Conservation (phyloP, 2,888 invertebrate genomes). For the Spodoptera exigua region DNA sequence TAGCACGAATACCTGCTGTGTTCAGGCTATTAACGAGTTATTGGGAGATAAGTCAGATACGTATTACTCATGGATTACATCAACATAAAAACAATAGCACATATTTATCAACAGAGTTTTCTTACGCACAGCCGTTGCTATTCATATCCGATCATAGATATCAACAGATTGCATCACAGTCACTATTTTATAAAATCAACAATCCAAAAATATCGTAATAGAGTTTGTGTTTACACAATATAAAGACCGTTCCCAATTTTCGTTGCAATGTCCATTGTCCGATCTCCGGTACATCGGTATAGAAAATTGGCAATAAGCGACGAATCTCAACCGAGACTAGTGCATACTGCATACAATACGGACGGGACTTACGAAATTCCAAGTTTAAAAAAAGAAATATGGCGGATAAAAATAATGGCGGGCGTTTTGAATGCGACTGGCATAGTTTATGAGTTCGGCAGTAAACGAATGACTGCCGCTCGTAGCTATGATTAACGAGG, state of each 20-base stretch:
- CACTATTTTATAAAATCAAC: background rate
- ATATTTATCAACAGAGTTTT: too few species aligned
- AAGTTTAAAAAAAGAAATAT: constrained; percentile 4
- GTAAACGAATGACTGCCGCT: constrained; percentile 24
- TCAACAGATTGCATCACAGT: constrained; percentile 4
- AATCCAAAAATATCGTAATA: constrained; percentile 24
- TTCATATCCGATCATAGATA: background rate
- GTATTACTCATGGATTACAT: constrained; percentile 12
- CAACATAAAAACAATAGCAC: constrained; percentile 15
- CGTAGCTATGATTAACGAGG: constrained; percentile 13
- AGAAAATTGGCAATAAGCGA: constrained; percentile 75
- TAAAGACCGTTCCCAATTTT: constrained; percentile 54
- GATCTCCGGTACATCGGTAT: constrained; percentile 63
- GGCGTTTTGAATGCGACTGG: constrained; percentile 20
- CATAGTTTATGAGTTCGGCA: constrained; percentile 26
- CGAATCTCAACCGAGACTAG: constrained; percentile 34
- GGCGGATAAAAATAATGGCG: constrained; percentile 4
- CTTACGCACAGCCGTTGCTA: too few species aligned
- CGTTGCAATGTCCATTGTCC: constrained; percentile 59
- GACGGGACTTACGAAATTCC: constrained; percentile 7
- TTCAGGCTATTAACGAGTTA: too few species aligned
- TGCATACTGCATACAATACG: constrained; percentile 41
- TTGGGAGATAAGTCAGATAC: background rate
- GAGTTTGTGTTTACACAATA: constrained; percentile 46
- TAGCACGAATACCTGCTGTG: too few species aligned